Evolutionary conservation across 2,797 vertebrate genomes (phyloP), one percentile per base, ranked within the genome.

Genomic region (Pelodytes ibericus): DNA sequence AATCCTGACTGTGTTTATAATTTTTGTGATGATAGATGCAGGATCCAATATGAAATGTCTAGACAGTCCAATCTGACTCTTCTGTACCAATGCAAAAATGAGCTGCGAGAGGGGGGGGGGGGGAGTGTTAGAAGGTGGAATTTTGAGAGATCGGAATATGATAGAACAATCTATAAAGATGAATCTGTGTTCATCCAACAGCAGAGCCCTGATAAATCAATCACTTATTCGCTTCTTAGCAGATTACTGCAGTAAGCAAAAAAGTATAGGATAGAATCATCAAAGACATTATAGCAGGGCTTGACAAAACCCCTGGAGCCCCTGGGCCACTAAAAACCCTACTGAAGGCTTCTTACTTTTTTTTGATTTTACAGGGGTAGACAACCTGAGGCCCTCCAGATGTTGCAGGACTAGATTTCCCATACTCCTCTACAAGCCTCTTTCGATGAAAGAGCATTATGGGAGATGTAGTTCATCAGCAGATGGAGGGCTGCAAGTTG

Each of bases 241-340:
- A 66, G 76, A 78, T 78, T 72, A 67, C 70, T 62, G 76, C 76
- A 13, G 76, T 78, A 78, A 78, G 76, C 76, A 53, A 39, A 36
- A 71, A 72, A 67, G 44, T 24, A 53, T 16, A 24, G 49, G 41
- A 16, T 13, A 16, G 18, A 44, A 44, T 3, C 3, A 44, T 3
- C 1, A 44, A 2, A 44, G 15, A 44, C 18, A 44, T 13, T 36
- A 36, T 36, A 36, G 11, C 5, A n/a, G n/a, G n/a, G n/a, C n/a
- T n/a, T n/a, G n/a, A n/a, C n/a, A n/a, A n/a, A n/a, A n/a, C n/a
- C n/a, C n/a, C n/a, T n/a, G n/a, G n/a, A n/a, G n/a, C n/a, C n/a
- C n/a, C n/a, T n/a, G n/a, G n/a, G n/a, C n/a, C n/a, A n/a, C n/a
- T n/a, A n/a, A n/a, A n/a, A n/a, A n/a, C n/a, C n/a, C n/a, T n/a